Evolutionary conservation across 2,888 invertebrate species (phyloP).

Genomic region (Drosophila borborema): DNA sequence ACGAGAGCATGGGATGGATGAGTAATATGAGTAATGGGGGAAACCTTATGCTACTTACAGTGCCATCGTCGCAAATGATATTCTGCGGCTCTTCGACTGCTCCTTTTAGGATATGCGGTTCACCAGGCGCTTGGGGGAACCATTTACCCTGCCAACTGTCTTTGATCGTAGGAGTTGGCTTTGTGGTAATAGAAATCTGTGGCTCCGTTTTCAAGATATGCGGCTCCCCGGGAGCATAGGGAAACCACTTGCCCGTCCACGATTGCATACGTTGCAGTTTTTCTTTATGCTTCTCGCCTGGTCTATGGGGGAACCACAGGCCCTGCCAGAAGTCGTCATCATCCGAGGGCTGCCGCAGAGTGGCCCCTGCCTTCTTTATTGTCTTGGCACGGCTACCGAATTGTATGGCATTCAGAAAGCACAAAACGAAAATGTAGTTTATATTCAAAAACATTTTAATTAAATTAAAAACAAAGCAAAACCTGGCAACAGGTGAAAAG

Average conservation of each 20-base stretch:
- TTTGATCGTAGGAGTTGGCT: background rate
- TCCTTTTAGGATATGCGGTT: slow-evolving; percentile 16
- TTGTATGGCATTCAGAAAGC: slow-evolving; percentile 24
- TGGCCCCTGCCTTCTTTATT: slow-evolving; percentile 81
- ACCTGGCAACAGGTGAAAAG: slow-evolving; percentile 44
- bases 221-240: slow-evolving; percentile 61
- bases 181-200: background rate
- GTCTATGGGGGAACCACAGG: slow-evolving; percentile 61
- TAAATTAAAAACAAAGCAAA: slow-evolving; percentile 48
- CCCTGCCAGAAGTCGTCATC: slow-evolving; percentile 47
- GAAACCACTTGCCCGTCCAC: slow-evolving; percentile 76
- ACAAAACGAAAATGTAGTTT: slow-evolving; percentile 22
- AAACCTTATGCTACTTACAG: slow-evolving; percentile 84
- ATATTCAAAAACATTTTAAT: slow-evolving; percentile 45
- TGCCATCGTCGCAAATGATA: slow-evolving; percentile 89
- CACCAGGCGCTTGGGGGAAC: slow-evolving; percentile 69
- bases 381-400: slow-evolving; percentile 49
- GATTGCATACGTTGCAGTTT: slow-evolving; percentile 48
- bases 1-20: slow-evolving; percentile 9
- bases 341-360: slow-evolving; percentile 33
- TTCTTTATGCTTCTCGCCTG: slow-evolving; percentile 28
- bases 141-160: slow-evolving; percentile 61
- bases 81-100: background rate
- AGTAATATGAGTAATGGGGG: slow-evolving; percentile 5
- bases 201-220: slow-evolving; percentile 33